A percentile compares a stretch with the other conserved stretches of the same genome.
Evolutionary conservation across 2,888 invertebrate genomes (phyloP).

Genomic region (Phytoseiulus persimilis): DNA sequence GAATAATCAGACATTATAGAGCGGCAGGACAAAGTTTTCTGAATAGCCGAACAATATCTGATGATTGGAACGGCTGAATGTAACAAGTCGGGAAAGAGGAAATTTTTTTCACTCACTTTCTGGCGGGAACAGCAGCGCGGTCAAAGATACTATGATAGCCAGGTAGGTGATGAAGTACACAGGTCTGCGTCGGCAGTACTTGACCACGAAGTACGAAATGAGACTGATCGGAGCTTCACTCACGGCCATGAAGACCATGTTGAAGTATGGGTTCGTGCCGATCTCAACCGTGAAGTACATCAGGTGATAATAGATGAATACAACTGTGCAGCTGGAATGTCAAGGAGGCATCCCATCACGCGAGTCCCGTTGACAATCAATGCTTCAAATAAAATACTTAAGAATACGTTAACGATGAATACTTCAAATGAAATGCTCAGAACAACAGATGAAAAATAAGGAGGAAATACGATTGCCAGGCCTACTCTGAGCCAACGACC

Average conservation of each 20-base stretch:
- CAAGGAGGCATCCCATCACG: background rate
- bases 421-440: no score
- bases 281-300: conserved; percentile 27
- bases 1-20: no score
- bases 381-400: no score
- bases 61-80: no score
- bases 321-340: background rate
- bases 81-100: no score
- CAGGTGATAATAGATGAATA: conserved; percentile 14
- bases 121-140: background rate
- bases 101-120: background rate
- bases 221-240: conserved; percentile 26
- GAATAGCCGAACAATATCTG: no score
- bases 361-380: no score
- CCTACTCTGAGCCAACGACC: background rate
- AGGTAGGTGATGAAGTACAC: background rate
- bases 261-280: conserved; percentile 12
- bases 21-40: no score
- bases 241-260: conserved; percentile 20
- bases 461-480: no score
- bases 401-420: no score
- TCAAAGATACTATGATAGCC: background rate
- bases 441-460: no score
- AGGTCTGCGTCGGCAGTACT: background rate
- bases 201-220: conserved; percentile 16